These are phyloP conservation scores for Lasioglossum pauxillum DNA, from an alignment of 2,888 invertebrate species.

Conservation along the genomic window DNA sequence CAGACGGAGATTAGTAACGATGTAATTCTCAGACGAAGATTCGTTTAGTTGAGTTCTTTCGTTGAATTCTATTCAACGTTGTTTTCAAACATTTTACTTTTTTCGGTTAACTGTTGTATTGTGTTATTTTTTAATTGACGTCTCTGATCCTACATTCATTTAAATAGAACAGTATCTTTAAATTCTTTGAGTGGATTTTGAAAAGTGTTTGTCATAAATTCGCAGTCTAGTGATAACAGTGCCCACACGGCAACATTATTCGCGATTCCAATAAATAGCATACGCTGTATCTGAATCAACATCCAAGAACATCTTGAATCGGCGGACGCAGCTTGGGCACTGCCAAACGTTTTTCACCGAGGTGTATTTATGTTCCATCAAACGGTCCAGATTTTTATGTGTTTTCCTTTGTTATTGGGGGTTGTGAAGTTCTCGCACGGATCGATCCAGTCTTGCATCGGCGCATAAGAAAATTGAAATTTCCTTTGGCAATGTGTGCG, in stretches of 20 bases:
- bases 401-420: not conserved
- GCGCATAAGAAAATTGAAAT: slow-evolving; percentile 43
- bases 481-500: slow-evolving; percentile 11
- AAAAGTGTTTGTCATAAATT: not conserved
- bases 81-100: too few relatives aligned
- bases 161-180: too few relatives aligned
- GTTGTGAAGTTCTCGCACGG: not conserved
- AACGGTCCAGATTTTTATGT: slow-evolving; percentile 10
- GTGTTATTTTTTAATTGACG: too few relatives aligned
- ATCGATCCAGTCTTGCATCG: slow-evolving; percentile 1
- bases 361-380: slow-evolving; percentile 22
- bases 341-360: not conserved
- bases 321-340: not conserved
- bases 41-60: too few relatives aligned
- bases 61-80: too few relatives aligned
- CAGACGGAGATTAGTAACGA: too few relatives aligned
- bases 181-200: too few relatives aligned
- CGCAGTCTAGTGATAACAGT: not conserved
- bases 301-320: not conserved
- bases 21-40: too few relatives aligned
- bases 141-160: too few relatives aligned
- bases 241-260: not conserved
- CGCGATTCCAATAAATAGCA: not conserved
- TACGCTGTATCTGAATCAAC: not conserved
- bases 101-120: too few relatives aligned